These are phyloP conservation scores for Pomacea canaliculata DNA, from an alignment of 2,888 invertebrate genomes.

Conservation along the genomic window DNA sequence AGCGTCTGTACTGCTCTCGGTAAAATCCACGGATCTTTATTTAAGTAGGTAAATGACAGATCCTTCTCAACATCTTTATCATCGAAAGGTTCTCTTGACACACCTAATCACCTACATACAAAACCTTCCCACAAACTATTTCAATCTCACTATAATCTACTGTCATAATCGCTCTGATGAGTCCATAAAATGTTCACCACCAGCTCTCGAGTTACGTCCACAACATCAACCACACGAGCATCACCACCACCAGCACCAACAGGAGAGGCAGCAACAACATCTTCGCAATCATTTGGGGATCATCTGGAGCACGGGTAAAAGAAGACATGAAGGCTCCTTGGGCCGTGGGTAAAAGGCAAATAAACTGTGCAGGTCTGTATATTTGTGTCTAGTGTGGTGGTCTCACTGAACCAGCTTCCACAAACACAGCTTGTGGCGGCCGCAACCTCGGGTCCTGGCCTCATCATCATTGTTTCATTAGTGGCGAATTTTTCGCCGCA, in stretches of 20 bases:
- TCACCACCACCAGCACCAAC: neutral
- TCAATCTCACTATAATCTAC: too few relatives aligned
- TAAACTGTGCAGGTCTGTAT: slow-evolving; percentile 19
- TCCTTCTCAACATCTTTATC: too few relatives aligned
- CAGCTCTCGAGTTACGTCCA: too few relatives aligned
- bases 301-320: slow-evolving; percentile 8
- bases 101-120: too few relatives aligned
- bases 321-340: slow-evolving; percentile 6
- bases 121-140: too few relatives aligned
- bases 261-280: neutral
- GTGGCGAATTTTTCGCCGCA: slow-evolving; percentile 10
- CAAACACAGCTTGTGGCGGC: slow-evolving; percentile 10
- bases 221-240: too few relatives aligned
- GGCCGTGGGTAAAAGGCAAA: slow-evolving; percentile 12
- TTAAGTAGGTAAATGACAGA: too few relatives aligned
- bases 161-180: too few relatives aligned
- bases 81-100: too few relatives aligned
- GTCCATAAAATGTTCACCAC: too few relatives aligned
- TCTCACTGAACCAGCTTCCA: slow-evolving; percentile 12
- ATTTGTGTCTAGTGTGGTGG: slow-evolving; percentile 19
- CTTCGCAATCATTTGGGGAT: slow-evolving; percentile 8
- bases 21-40: too few relatives aligned
- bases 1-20: too few relatives aligned
- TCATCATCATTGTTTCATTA: slow-evolving; percentile 34
- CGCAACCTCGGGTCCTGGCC: slow-evolving; percentile 11